Conservation (phyloP, 2,113 vertebrate species). For the Percina caprodes region DNA sequence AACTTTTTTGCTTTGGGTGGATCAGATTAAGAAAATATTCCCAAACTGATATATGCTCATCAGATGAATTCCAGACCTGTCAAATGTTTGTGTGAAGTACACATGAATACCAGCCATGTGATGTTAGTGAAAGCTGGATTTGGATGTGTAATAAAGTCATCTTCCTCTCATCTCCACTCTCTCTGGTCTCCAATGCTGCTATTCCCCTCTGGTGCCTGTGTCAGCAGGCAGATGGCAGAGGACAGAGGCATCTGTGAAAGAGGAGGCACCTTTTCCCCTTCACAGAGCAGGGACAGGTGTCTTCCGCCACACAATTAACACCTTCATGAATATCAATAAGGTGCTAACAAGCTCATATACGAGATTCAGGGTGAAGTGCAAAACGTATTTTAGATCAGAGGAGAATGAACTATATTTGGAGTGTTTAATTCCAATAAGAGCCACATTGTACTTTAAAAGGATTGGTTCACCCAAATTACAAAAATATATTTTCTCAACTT, state of each 20-base stretch:
- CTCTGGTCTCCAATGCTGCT: constrained; percentile 10
- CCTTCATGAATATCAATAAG: constrained; percentile 62
- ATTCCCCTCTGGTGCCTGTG: constrained; percentile 21
- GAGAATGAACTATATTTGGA: background rate
- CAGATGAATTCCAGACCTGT: constrained; percentile 38
- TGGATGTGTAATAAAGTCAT: constrained; percentile 40
- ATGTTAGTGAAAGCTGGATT: constrained; percentile 15
- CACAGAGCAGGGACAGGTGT: constrained; percentile 69
- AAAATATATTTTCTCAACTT: background rate
- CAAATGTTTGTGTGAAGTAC: constrained; percentile 23
- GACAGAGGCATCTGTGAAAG: constrained; percentile 58
- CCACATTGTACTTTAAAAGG: background rate
- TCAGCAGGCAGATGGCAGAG: constrained; percentile 67
- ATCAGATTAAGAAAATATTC: constrained; percentile 37
- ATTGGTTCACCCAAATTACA: background rate
- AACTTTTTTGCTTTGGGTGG: background rate
- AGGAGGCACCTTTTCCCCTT: constrained; percentile 52
- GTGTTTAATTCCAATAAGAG: background rate
- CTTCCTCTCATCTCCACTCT: constrained; percentile 18
- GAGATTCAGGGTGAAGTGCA: constrained; percentile 30
- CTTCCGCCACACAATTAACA: constrained; percentile 63
- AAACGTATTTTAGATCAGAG: constrained; percentile 21
- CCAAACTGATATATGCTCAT: constrained; percentile 1
- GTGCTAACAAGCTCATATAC: constrained; percentile 45
- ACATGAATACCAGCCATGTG: constrained; percentile 14